Base-by-base conservation (phyloP, 2,113 vertebrate genomes). In the Eulacestoma nigropectus region DNA sequence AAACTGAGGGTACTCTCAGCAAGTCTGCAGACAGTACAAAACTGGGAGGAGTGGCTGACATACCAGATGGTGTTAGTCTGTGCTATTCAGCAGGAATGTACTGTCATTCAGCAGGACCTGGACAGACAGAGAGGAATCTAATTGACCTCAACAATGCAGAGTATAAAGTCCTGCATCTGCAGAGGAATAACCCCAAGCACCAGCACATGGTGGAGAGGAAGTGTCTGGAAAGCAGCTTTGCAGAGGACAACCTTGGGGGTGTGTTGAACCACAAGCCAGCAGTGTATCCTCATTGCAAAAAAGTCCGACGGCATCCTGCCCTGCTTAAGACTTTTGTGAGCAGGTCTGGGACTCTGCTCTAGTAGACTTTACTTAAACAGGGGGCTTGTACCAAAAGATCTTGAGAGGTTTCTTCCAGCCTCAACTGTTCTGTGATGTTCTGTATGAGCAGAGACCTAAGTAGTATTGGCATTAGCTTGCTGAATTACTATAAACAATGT, bases 381-480 rank as follows among this genome's bases (percentile, higher is more conserved):
- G 3, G 11, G 5, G 2, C 5, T 16, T 44, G 19, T 22, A 86
- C 7, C 29, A 50, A 52, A 27, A 17, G 2, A 44, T 25, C 19
- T 81, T 3, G 1, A 50, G 35, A 60, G 8, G 23, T 69, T 68
- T 46, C 7, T 50, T 68, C 23, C 6, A 57, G 11, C 26, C 11
- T 90, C n/a, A 82, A 7, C 19, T 10, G 2, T 35, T 73, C 22
- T 26, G 6, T n/a, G 23, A 50, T 6, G 7, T 49, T 77, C 22
- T 42, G 0, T 18, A 25, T 15, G 16, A 90, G 21, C 16, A 4
- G 25, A 86, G 4, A 16, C 67, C 11, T 35, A 74, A 25, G 12
- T 37, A 47, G 4, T 37, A 47, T 6, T 2, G 1, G 5, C 2
- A 1, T 39, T 55, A 37, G 0, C 62, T 55, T 49, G 11, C 3